Evolutionary conservation across 2,797 vertebrate genomes (phyloP).

Genomic region (Columba guinea): DNA sequence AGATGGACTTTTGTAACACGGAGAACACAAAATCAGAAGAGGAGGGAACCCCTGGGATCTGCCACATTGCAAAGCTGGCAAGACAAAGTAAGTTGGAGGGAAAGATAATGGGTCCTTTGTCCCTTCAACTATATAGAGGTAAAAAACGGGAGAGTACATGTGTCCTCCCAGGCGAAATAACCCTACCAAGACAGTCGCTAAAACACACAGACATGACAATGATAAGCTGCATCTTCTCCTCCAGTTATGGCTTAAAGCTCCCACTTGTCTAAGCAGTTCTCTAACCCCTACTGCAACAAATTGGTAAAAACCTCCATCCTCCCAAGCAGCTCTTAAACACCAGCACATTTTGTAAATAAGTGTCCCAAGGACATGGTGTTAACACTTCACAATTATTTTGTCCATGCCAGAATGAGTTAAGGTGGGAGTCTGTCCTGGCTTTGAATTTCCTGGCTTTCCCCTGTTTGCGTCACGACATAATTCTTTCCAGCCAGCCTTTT

Average conservation of each 20-base stretch:
- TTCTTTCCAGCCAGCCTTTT: slow-evolving; percentile 55
- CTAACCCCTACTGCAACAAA: background rate
- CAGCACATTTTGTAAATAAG: accelerated
- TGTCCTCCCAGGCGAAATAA: background rate
- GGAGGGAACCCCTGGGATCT: background rate
- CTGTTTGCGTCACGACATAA: background rate
- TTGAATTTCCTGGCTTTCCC: slow-evolving; percentile 23
- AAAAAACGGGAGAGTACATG: background rate
- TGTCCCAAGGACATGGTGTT: background rate
- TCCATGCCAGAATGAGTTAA: slow-evolving; percentile 35
- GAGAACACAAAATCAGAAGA: background rate
- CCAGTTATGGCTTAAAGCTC: background rate
- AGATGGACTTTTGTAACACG: background rate
- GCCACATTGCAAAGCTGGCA: background rate
- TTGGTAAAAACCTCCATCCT: background rate
- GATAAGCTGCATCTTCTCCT: background rate
- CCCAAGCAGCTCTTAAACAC: background rate
- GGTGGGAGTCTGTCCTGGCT: background rate
- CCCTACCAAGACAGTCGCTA: background rate
- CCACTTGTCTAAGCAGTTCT: background rate
- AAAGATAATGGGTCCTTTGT: background rate
- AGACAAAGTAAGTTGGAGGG: background rate
- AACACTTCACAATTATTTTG: background rate
- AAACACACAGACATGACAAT: background rate
- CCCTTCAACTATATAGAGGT: background rate